Evolutionary conservation across 1,140 invertebrate species (phyloP).

Genomic region (Acromyrmex heyeri): DNA sequence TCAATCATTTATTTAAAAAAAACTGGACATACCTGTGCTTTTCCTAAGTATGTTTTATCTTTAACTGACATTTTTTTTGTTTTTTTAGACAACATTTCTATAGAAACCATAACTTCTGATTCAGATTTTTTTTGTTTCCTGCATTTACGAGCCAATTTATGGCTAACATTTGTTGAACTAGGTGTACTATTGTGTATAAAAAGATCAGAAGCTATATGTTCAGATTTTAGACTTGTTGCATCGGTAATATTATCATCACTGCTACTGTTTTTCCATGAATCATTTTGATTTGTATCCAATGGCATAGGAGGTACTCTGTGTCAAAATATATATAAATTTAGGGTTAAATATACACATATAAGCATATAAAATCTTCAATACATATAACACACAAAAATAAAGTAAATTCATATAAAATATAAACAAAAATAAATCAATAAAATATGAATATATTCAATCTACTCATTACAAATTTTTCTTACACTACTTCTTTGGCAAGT

Average conservation of each 20-base stretch:
- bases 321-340: conserved; percentile 16
- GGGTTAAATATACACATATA: background rate
- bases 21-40: background rate
- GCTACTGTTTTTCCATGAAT: conserved; percentile 35
- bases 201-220: background rate
- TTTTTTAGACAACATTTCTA: background rate
- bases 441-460: background rate
- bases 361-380: background rate
- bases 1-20: background rate
- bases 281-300: conserved; percentile 14
- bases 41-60: background rate
- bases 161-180: background rate
- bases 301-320: conserved; percentile 58
- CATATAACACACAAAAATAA: background rate
- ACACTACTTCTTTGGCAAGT: conserved; percentile 72
- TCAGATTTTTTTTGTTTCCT: background rate
- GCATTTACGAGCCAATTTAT: background rate
- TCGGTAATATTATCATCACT: conserved; percentile 32
- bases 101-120: background rate
- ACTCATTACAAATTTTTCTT: conserved; percentile 49
- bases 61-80: background rate
- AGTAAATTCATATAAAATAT: conserved; percentile 8
- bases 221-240: background rate
- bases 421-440: too few species aligned
- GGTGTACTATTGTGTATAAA: background rate